Conservation (phyloP, 2,113 vertebrate species). For the Neomonachus schauinslandi region DNA sequence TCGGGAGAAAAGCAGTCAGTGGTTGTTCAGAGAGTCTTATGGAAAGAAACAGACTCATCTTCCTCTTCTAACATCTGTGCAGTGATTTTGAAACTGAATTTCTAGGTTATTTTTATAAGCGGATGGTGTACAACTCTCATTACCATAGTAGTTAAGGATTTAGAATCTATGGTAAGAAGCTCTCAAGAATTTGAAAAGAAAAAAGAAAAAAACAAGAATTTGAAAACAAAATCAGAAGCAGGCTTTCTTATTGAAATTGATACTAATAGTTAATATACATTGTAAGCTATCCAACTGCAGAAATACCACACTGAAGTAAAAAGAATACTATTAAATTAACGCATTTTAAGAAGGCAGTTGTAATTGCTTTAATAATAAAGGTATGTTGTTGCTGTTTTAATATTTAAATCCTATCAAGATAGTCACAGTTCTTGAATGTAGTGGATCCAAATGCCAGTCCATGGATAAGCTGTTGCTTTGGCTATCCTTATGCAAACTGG, state of each 20-base stretch:
- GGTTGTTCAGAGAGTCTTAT: neutral
- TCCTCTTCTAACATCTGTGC: neutral
- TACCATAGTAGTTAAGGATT: neutral
- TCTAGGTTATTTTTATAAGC: constrained; percentile 47
- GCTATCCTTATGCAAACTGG: too few species aligned
- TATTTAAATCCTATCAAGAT: neutral
- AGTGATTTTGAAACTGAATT: constrained; percentile 54
- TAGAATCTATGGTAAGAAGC: neutral
- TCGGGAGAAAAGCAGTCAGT: neutral
- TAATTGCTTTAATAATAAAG: neutral
- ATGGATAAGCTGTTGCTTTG: neutral
- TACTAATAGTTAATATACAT: neutral
- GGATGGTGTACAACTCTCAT: neutral
- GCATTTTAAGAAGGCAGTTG: neutral
- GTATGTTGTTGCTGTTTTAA: neutral
- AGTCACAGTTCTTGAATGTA: neutral
- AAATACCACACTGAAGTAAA: neutral
- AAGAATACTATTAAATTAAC: neutral
- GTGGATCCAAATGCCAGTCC: neutral
- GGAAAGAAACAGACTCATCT: neutral
- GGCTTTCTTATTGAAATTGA: neutral
- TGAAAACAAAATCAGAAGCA: constrained; percentile 11
- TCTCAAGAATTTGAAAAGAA: constrained; percentile 25
- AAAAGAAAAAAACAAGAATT: neutral
- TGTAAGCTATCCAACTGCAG: neutral